Conservation (phyloP, 2,113 vertebrate genomes). For the Hassar affinis region DNA sequence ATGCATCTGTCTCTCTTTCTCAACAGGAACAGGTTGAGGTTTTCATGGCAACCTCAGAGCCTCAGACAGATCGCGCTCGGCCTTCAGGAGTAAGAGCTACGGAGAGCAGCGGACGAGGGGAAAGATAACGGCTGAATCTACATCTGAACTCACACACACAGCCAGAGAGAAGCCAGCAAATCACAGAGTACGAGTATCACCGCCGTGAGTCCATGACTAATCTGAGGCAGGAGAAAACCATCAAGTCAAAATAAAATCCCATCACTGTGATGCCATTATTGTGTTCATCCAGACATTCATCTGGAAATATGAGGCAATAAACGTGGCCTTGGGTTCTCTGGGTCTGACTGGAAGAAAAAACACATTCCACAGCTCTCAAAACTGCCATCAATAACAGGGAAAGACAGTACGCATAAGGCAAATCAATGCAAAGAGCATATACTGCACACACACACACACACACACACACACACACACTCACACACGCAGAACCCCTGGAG, state of each 20-base stretch:
- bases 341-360: background rate
- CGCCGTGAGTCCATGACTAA: background rate
- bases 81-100: constrained; percentile 21
- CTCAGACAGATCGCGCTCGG: constrained; percentile 19
- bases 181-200: background rate
- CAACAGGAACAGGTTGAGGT: constrained; percentile 45
- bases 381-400: background rate
- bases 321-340: background rate
- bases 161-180: background rate
- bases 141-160: background rate
- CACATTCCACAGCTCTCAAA: background rate
- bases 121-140: background rate
- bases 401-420: background rate
- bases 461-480: constrained; percentile 4
- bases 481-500: background rate
- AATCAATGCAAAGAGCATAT: background rate
- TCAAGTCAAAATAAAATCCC: background rate
- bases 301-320: background rate
- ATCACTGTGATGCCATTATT: background rate
- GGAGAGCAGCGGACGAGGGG: background rate
- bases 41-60: constrained; percentile 44
- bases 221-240: background rate
- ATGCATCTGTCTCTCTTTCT: background rate
- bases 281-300: background rate
- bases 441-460: background rate